Conservation (phyloP, 2,888 invertebrate genomes). For the Axea sp. region DNA sequence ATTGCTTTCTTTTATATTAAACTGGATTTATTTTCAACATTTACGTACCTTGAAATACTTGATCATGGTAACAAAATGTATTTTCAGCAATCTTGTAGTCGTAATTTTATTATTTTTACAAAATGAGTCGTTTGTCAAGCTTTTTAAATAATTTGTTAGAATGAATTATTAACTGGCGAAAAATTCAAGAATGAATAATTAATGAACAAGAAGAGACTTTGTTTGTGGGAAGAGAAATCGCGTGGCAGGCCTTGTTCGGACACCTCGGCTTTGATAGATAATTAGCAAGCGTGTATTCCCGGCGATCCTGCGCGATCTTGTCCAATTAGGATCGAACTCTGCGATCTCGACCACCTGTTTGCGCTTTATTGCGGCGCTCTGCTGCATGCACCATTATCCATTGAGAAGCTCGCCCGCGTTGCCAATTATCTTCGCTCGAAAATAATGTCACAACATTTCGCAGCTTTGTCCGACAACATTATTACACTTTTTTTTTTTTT, state of each 20-base stretch:
- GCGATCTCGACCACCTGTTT: slow-evolving; percentile 57
- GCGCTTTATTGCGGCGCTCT: slow-evolving; percentile 38
- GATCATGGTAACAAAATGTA: too few species aligned
- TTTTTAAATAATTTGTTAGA: too few species aligned
- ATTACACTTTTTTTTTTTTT: slow-evolving; percentile 48
- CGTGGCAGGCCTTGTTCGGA: slow-evolving; percentile 39
- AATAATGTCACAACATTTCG: slow-evolving; percentile 54
- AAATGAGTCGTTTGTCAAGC: too few species aligned
- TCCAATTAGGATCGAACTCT: slow-evolving; percentile 61
- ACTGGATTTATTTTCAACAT: too few species aligned
- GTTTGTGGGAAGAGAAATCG: slow-evolving; percentile 17
- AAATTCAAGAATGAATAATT: slow-evolving; percentile 16
- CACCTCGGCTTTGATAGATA: slow-evolving; percentile 48
- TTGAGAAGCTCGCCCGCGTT: slow-evolving; percentile 50
- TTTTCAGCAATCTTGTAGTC: too few species aligned
- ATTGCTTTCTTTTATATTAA: too few species aligned
- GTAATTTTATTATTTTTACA: too few species aligned
- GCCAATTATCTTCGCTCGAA: slow-evolving; percentile 55
- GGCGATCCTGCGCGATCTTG: slow-evolving; percentile 62
- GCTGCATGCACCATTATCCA: slow-evolving; percentile 38
- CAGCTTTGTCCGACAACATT: slow-evolving; percentile 42
- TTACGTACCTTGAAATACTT: too few species aligned
- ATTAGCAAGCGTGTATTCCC: slow-evolving; percentile 58
- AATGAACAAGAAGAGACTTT: background rate
- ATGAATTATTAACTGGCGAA: background rate